Conservation (phyloP, 1,140 invertebrate species). For the Hydropsyche tenuis region DNA sequence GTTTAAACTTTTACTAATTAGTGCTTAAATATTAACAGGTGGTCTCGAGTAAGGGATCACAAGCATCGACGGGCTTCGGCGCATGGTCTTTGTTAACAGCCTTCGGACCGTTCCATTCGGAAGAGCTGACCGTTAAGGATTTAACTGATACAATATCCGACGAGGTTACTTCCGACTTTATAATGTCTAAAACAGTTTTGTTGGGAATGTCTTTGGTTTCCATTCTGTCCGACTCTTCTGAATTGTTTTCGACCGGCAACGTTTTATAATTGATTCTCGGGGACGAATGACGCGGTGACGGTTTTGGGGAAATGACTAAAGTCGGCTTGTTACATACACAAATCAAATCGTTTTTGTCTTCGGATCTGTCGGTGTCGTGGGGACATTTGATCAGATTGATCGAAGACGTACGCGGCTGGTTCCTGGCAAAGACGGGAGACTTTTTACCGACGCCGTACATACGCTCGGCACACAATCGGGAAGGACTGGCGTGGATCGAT, state of each 20-base stretch:
- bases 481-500: slow-evolving; percentile 37
- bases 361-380: slow-evolving; percentile 14
- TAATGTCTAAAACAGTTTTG: slow-evolving; percentile 21
- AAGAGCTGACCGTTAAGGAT: background rate
- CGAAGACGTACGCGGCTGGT: slow-evolving; percentile 24
- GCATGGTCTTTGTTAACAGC: slow-evolving; percentile 28
- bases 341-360: slow-evolving; percentile 35
- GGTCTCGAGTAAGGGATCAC: slow-evolving; percentile 48
- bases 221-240: slow-evolving; percentile 11
- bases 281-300: slow-evolving; percentile 39
- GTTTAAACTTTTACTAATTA: background rate
- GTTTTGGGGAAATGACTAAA: slow-evolving; percentile 39
- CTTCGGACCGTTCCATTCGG: background rate
- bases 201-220: slow-evolving; percentile 7
- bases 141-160: slow-evolving; percentile 4
- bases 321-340: slow-evolving; percentile 44
- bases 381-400: slow-evolving; percentile 30
- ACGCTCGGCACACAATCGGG: slow-evolving; percentile 30
- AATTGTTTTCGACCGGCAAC: slow-evolving; percentile 30
- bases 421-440: slow-evolving; percentile 37
- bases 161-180: slow-evolving; percentile 8
- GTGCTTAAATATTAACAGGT: slow-evolving; percentile 44
- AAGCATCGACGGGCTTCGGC: slow-evolving; percentile 26
- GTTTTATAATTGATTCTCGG: slow-evolving; percentile 39
- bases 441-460: slow-evolving; percentile 34